Percentiles rank a stretch among this genome's conserved stretches.
Conservation (phyloP, 2,888 invertebrate genomes). For the Drosophila peninsularis region DNA sequence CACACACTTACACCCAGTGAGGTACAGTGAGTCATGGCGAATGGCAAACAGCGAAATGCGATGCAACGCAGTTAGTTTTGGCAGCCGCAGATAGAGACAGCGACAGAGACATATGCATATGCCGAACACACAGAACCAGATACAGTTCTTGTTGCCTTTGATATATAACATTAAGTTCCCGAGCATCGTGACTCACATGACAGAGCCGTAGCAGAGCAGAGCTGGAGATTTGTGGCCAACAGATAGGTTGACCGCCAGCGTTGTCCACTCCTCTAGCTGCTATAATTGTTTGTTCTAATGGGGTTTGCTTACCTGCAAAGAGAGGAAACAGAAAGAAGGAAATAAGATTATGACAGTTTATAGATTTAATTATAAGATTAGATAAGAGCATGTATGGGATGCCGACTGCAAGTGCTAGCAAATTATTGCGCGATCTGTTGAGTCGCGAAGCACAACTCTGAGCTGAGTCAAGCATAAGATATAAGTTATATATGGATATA, state of each 20-base stretch:
- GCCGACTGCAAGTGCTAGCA: background rate
- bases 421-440: too few species aligned
- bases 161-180: conserved; percentile 25
- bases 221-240: conserved; percentile 30
- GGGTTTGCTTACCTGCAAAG: conserved; percentile 41
- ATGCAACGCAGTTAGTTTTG: conserved; percentile 55
- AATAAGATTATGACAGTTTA: conserved; percentile 2
- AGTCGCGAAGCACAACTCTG: too few species aligned
- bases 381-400: background rate
- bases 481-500: too few species aligned
- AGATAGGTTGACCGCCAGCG: conserved; percentile 11
- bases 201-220: background rate
- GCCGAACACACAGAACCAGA: conserved; percentile 15
- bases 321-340: conserved; percentile 12
- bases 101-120: conserved; percentile 10
- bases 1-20: background rate
- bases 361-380: conserved; percentile 2
- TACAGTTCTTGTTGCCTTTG: conserved; percentile 17
- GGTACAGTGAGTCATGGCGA: conserved; percentile 38
- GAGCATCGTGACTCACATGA: conserved; percentile 30
- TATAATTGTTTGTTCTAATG: conserved; percentile 14
- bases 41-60: conserved; percentile 37
- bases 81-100: conserved; percentile 33
- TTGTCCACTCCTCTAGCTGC: conserved; percentile 2
- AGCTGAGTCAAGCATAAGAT: too few species aligned